Evolutionary conservation across 2,113 vertebrate species (phyloP).

Genomic region (Lanius ludovicianus): DNA sequence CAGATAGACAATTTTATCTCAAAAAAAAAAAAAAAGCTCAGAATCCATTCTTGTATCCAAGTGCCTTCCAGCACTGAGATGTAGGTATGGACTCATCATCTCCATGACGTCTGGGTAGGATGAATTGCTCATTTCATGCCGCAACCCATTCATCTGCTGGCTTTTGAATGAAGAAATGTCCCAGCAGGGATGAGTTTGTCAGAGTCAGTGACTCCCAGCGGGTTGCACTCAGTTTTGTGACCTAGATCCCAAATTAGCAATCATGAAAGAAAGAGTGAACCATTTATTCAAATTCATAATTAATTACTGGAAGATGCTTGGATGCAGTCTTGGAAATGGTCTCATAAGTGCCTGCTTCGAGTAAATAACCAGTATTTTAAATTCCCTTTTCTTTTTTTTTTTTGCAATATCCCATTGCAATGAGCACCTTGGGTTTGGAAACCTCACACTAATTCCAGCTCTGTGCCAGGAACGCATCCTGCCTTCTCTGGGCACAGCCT

Average conservation of each 20-base stretch:
- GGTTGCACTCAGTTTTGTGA: not conserved
- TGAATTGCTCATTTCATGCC: not conserved
- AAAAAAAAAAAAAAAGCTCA: not conserved
- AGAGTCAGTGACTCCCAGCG: not conserved
- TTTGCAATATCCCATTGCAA: accelerated
- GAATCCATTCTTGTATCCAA: not conserved
- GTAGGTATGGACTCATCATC: not conserved
- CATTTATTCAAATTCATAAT: not conserved
- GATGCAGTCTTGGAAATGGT: not conserved
- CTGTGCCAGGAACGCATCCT: not conserved
- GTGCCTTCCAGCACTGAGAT: not conserved
- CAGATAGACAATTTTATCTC: not conserved
- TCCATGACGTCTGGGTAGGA: not conserved
- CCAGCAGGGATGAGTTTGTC: not conserved
- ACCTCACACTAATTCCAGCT: not conserved
- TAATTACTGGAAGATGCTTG: not conserved
- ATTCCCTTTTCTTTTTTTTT: not conserved
- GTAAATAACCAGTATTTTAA: not conserved
- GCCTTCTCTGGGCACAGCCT: not conserved
- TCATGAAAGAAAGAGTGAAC: not conserved
- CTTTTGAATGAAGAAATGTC: not conserved
- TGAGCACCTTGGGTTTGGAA: not conserved
- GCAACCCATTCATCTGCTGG: not conserved
- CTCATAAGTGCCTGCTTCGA: not conserved
- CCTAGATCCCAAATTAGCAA: not conserved